Conservation (phyloP, 1,140 invertebrate species). For the Cydia strobilella region DNA sequence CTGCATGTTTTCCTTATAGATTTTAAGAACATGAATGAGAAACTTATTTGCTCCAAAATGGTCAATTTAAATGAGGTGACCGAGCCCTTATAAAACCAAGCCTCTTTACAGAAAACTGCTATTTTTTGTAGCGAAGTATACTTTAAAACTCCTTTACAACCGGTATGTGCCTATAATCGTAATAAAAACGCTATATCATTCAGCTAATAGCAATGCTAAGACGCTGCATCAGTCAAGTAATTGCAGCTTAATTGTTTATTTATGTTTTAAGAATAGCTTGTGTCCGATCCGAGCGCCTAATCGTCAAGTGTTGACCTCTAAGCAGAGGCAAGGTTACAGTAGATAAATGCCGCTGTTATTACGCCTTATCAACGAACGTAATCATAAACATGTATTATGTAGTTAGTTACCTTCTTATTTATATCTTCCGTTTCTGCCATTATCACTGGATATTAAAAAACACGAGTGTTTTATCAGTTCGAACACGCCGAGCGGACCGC, state of each 20-base stretch:
- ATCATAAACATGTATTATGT: conserved; percentile 41
- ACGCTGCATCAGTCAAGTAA: conserved; percentile 3
- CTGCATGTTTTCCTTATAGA: no score
- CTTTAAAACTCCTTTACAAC: neutral
- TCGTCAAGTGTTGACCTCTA: conserved; percentile 41
- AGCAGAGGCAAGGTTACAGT: conserved; percentile 39
- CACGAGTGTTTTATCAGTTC: conserved; percentile 24
- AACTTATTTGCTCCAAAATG: no score
- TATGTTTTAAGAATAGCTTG: neutral
- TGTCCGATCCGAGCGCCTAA: neutral
- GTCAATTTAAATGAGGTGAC: no score
- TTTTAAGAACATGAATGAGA: no score
- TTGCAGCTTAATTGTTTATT: conserved; percentile 16
- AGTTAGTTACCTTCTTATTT: conserved; percentile 56
- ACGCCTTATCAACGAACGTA: conserved; percentile 12
- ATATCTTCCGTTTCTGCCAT: conserved; percentile 45
- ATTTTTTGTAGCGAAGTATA: no score
- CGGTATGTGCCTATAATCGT: neutral
- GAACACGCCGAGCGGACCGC: neutral
- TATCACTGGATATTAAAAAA: conserved; percentile 40
- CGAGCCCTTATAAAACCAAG: no score
- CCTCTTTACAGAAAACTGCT: no score
- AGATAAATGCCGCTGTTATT: conserved; percentile 42
- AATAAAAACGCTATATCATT: neutral
- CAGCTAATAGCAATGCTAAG: neutral